phyloP scores from a whole-genome alignment of 1,140 invertebrate genomes.

The Galendromus occidentalis region DNA sequence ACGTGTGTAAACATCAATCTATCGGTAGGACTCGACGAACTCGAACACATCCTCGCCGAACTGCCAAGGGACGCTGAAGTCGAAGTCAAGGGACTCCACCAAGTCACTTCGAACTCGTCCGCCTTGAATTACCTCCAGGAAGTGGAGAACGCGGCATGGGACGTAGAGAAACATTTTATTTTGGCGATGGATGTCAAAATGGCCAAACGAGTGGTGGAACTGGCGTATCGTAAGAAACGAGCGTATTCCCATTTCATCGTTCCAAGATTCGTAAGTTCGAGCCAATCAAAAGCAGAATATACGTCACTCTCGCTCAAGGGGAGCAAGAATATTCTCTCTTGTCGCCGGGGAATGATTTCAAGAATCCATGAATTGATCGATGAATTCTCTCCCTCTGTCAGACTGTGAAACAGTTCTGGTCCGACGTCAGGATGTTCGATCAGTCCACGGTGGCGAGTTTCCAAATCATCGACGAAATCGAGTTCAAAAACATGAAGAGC shows the following conservation, averaged over 20 bases:
- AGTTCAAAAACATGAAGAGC: conserved; percentile 1
- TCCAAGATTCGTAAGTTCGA: neutral
- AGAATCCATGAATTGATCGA: too few species aligned
- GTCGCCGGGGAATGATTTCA: too few species aligned
- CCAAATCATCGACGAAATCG: conserved; percentile 7
- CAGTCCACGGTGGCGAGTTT: neutral
- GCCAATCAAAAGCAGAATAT: too few species aligned
- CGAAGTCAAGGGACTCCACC: neutral
- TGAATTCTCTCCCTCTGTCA: neutral
- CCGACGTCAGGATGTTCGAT: neutral
- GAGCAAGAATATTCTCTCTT: too few species aligned
- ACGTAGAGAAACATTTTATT: neutral
- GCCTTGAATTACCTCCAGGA: neutral
- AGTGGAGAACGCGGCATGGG: conserved; percentile 1
- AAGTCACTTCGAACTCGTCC: neutral
- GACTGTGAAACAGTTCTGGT: neutral
- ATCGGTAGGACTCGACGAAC: conserved; percentile 1
- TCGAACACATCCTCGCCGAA: neutral
- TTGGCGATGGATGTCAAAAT: conserved; percentile 7
- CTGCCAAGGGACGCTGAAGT: neutral
- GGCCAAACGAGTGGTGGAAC: neutral
- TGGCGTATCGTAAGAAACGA: neutral
- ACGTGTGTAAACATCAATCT: too few species aligned
- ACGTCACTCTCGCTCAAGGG: too few species aligned
- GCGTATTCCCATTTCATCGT: conserved; percentile 8